Base-by-base conservation (phyloP, 2,797 vertebrate species). In the Tangara arthus region DNA sequence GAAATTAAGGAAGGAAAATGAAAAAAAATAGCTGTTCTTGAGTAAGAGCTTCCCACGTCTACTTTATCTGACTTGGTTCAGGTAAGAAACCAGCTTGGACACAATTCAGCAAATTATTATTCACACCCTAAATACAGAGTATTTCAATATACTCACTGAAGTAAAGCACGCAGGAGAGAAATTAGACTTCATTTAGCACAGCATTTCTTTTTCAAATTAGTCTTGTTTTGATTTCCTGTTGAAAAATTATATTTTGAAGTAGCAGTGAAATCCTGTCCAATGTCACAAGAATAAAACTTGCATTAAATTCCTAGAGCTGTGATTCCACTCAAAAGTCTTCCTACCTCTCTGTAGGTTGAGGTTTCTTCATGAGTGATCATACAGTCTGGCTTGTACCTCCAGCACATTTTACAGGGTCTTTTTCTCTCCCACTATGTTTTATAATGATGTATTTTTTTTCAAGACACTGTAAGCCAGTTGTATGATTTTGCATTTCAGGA, bases 1-100 rank as follows among this genome's bases (percentile, higher is more conserved):
- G 64, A 92, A 91, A 79, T 89, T 73, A 89, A 72, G 50, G 61
- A 50, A 82, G 57, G 71, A 91, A 88, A 96, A 73, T 73, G 28
- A 85, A 41, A 94, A 94, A 84, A 84, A 87, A 60, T 53, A 68
- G 15, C 27, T 82, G 18, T 60, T 82, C 60, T 77, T 80, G 47
- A 73, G 26, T 42, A 82, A 70, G 27, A 78, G 46, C 72, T 60
- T 56, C 68, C 64, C 41, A 49, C 0, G 2, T 41, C 23, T 88
- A 34, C 80, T 94, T 94, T 64, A 61, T 78, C 70, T 69, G 76
- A 35, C 52, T 82, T 89, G 19, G n/a, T 77, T 85, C 53, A 92
- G 68, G 35, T 26, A 89, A 82, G 53, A 6, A 85, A 89, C 9
- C n/a, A 57, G 30, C 78, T 68, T 94, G 64, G 42, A 63, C 11